A percentile compares a stretch with the other conserved stretches of the same genome.
Evolutionary conservation across 2,888 invertebrate species (phyloP).

Genomic region (Dysmachus trigonus): DNA sequence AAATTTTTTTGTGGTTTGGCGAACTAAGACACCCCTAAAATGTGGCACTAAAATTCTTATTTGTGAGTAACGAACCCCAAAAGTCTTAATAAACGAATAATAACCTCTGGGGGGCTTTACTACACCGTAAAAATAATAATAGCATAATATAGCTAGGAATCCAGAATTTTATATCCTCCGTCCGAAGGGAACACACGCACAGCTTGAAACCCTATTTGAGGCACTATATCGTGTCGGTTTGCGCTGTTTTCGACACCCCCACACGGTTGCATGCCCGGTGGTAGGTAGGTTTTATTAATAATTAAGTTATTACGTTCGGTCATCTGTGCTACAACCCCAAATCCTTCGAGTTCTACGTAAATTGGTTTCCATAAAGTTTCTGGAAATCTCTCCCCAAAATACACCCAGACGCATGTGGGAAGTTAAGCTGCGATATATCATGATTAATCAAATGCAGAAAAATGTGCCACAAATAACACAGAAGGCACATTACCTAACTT

Average conservation of each 20-base stretch:
- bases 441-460: neutral
- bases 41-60: neutral
- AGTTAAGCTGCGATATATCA: neutral
- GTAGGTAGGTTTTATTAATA: neutral
- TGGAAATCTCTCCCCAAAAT: neutral
- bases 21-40: neutral
- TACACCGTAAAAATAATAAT: neutral
- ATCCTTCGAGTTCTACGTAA: neutral
- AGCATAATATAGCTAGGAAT: neutral
- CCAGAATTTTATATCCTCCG: neutral
- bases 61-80: neutral
- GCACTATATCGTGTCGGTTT: neutral
- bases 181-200: neutral
- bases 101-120: neutral
- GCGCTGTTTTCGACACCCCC: neutral
- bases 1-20: neutral
- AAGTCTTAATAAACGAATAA: neutral
- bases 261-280: neutral
- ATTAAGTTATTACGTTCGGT: neutral
- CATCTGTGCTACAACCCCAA: neutral
- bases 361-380: neutral
- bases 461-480: neutral
- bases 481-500: neutral
- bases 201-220: neutral
- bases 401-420: neutral